Evolutionary conservation across 2,888 invertebrate genomes (phyloP), one percentile per base, ranked within the genome.

Genomic region (Oxycera nigricornis): DNA sequence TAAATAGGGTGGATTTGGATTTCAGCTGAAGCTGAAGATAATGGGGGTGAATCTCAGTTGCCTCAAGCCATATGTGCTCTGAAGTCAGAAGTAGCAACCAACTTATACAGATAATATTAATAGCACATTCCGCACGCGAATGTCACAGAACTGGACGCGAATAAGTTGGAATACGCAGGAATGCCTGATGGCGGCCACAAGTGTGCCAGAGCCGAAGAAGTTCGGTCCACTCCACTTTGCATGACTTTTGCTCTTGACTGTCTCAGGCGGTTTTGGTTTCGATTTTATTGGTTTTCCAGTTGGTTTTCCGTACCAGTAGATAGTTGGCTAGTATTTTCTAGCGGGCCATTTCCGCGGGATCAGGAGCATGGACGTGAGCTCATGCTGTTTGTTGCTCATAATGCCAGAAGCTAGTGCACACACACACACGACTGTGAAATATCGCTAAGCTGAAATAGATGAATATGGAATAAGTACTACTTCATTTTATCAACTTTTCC

Each of bases 401-500:
- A 7, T 46, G 46, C 46, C n/a, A 46, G 4, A 46, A 7, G 46
- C 11, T 46, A 46, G 46, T 6, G 6, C 55, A 55, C 14, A 24
- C 9, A 24, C 6, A 22, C 17, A 6, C 9, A 55, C 24, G 24
- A 2, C 6, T 55, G 1, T 20, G 55, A 24, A 55, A 22, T 17
- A 55, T n/a, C 2, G 22, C 2, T 24, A 6, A 14, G 4, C 11
- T 50, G 17, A 55, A 55, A 14, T 55, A 22, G 55, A 55, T 22
- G 17, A 24, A 55, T 22, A 22, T 55, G 24, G 2, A 55, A 6
- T 24, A 20, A 24, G 24, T 4, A 24, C 11, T 55, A 24, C 24
- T 39, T 26, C 55, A 62, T 46, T 73, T 61, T 62, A 61, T 46
- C 61, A 26, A 52, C 62, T 73, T 73, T 73, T 73, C 73, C 73